Conservation (phyloP, 2,888 invertebrate species). For the Erannis defoliaria region DNA sequence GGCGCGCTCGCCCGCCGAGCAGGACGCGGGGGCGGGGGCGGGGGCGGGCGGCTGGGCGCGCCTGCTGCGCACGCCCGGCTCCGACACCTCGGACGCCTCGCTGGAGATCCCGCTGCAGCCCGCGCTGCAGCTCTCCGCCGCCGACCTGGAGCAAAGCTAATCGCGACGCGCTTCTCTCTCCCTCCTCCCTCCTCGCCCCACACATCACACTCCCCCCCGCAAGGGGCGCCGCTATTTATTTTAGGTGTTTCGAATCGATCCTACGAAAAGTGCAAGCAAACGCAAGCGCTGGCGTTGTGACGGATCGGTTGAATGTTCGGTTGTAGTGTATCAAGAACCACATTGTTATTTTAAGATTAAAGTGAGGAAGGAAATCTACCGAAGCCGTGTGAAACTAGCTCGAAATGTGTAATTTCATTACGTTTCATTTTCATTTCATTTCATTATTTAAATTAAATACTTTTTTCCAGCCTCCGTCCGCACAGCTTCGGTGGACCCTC, state of each 20-base stretch:
- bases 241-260: conserved; percentile 24
- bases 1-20: not conserved
- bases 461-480: too few relatives aligned
- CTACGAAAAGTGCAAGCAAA: conserved; percentile 65
- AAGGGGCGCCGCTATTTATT: conserved; percentile 37
- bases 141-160: conserved; percentile 68
- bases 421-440: too few relatives aligned
- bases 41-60: conserved; percentile 6
- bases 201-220: not conserved
- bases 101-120: conserved; percentile 79
- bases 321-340: conserved; percentile 34
- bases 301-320: conserved; percentile 30
- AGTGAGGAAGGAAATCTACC: too few relatives aligned
- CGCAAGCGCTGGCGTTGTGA: conserved; percentile 49
- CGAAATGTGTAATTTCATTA: too few relatives aligned
- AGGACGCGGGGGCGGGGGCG: conserved; percentile 54
- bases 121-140: conserved; percentile 69
- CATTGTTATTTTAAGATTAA: conserved; percentile 7
- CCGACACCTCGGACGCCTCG: conserved; percentile 74
- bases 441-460: too few relatives aligned
- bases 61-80: conserved; percentile 59
- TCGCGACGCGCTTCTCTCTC: not conserved
- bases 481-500: too few relatives aligned
- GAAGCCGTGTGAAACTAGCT: too few relatives aligned
- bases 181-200: not conserved